phyloP scores from a whole-genome alignment of 1,140 invertebrate species.

The Lamellibrachia luymesi region DNA sequence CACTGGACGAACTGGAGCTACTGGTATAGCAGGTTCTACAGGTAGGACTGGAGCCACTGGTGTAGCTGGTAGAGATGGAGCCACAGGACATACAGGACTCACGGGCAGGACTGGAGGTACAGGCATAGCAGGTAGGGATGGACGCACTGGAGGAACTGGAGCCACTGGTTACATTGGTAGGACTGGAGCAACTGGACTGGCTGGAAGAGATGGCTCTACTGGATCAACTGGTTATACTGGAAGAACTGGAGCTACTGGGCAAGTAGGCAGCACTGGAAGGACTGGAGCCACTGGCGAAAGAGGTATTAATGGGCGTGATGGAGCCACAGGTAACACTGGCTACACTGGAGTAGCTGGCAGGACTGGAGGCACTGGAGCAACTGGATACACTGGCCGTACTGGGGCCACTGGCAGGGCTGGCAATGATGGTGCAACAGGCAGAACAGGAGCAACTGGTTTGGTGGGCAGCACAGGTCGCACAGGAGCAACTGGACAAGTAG shows the following conservation, averaged over 20 bases:
- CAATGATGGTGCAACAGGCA: neutral
- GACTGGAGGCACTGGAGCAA: slow-evolving; percentile 19
- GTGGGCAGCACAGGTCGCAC: slow-evolving; percentile 13
- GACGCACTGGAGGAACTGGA: slow-evolving; percentile 19
- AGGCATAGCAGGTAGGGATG: slow-evolving; percentile 7
- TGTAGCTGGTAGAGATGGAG: slow-evolving; percentile 9
- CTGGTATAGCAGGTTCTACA: slow-evolving; percentile 18
- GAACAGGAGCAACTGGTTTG: slow-evolving; percentile 3
- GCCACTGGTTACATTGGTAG: slow-evolving; percentile 8
- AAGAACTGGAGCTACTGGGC: slow-evolving; percentile 12
- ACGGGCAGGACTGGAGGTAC: slow-evolving; percentile 21
- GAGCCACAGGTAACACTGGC: slow-evolving; percentile 20
- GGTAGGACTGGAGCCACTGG: slow-evolving; percentile 23
- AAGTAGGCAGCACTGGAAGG: slow-evolving; percentile 8
- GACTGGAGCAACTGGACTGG: slow-evolving; percentile 21
- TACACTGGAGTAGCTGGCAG: slow-evolving; percentile 15
- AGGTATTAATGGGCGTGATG: slow-evolving; percentile 11
- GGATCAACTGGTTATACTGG: slow-evolving; percentile 21
- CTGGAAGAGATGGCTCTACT: slow-evolving; percentile 7
- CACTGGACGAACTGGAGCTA: slow-evolving; percentile 17
- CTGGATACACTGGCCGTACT: neutral
- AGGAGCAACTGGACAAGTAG: slow-evolving; percentile 8
- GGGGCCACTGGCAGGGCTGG: neutral
- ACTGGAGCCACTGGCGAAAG: slow-evolving; percentile 23
- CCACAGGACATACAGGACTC: slow-evolving; percentile 15